Evolutionary conservation across 2,888 invertebrate species (phyloP).

Genomic region (Plagiodera versicolora): DNA sequence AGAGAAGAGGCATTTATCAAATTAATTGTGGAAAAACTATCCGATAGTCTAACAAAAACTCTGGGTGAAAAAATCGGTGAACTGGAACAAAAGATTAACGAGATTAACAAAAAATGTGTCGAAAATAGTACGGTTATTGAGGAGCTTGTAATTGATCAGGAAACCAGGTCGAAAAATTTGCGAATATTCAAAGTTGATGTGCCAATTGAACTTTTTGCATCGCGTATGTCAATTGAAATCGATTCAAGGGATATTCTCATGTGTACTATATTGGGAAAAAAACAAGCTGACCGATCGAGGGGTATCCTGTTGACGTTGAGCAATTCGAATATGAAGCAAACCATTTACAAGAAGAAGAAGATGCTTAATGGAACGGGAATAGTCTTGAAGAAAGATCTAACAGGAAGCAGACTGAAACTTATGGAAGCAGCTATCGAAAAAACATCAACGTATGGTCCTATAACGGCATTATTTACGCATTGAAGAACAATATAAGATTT

Average conservation of each 20-base stretch:
- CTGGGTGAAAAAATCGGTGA: not conserved
- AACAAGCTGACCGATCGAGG: conserved; percentile 7
- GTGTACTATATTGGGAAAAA: conserved; percentile 8
- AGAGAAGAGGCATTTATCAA: conserved; percentile 4
- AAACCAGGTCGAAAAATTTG: not conserved
- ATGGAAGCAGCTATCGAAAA: conserved; percentile 12
- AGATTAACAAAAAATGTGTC: conserved; percentile 3
- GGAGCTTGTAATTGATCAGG: too few species aligned
- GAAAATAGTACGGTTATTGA: not conserved
- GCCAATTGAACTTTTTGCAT: conserved; percentile 7
- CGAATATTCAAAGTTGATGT: conserved; percentile 8
- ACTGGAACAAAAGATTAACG: conserved; percentile 4
- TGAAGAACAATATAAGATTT: not conserved
- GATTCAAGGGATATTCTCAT: conserved; percentile 3
- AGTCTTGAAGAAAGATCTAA: conserved; percentile 3
- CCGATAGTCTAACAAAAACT: conserved; percentile 2
- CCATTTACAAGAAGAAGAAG: conserved; percentile 8
- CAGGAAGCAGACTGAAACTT: conserved; percentile 5
- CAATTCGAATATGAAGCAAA: conserved; percentile 7
- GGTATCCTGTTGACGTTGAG: conserved; percentile 3
- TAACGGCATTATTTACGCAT: conserved; percentile 7
- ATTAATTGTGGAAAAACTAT: conserved; percentile 3
- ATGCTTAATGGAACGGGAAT: not conserved
- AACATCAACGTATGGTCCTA: conserved; percentile 12
- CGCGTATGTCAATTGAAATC: conserved; percentile 2